These are phyloP conservation scores for Lasioglossum baleicum DNA, from an alignment of 1,140 invertebrate species.

Conservation along the genomic window DNA sequence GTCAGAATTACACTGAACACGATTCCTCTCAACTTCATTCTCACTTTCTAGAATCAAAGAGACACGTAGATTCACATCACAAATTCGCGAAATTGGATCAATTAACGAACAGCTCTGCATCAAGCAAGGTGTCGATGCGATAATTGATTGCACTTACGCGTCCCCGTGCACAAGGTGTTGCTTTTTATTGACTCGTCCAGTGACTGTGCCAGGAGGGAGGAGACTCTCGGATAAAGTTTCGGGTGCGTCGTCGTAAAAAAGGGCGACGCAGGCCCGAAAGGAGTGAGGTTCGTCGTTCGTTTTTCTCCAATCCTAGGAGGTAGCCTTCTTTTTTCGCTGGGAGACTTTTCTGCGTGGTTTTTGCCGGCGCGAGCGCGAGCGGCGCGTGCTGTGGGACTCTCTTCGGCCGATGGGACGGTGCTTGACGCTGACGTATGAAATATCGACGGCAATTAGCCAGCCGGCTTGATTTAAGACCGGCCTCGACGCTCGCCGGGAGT, in stretches of 20 bases:
- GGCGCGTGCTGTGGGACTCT: conserved; percentile 22
- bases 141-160: conserved; percentile 14
- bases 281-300: conserved; percentile 5
- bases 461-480: conserved; percentile 40
- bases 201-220: background rate
- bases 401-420: background rate
- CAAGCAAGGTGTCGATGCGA: conserved; percentile 28
- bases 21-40: no score
- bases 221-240: conserved; percentile 15
- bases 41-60: no score
- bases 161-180: background rate
- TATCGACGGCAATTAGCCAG: conserved; percentile 45
- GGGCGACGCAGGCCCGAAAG: background rate
- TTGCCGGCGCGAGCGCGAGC: background rate
- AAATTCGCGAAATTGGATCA: no score
- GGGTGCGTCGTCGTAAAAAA: background rate
- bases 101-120: background rate
- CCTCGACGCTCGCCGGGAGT: conserved; percentile 20
- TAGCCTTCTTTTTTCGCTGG: background rate
- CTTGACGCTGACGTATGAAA: conserved; percentile 25
- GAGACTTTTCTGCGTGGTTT: background rate
- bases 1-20: no score
- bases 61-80: no score
- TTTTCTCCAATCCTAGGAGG: background rate
- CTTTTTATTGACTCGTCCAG: conserved; percentile 7